These are phyloP conservation scores for Notechis scutatus DNA, from an alignment of 2,113 vertebrate genomes.

Conservation along the genomic window DNA sequence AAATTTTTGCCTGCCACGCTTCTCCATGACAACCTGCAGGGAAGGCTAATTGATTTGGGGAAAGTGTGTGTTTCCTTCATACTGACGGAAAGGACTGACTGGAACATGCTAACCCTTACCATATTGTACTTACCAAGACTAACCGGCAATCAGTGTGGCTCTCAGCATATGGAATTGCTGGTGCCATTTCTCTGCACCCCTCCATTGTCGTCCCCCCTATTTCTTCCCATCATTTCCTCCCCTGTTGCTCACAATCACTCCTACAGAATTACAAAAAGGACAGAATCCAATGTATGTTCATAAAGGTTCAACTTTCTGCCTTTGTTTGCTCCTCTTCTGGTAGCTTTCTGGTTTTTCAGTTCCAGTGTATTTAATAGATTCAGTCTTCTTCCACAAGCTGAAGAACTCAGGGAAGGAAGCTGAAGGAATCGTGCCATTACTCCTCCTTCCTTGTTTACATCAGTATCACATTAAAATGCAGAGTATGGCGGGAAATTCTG, in stretches of 20 bases:
- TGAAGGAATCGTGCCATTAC: neutral
- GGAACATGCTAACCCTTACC: neutral
- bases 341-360: neutral
- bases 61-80: conserved; percentile 24
- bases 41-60: conserved; percentile 21
- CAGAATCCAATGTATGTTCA: neutral
- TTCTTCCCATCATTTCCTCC: neutral
- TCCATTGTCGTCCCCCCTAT: neutral
- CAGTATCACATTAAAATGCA: neutral
- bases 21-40: conserved; percentile 29
- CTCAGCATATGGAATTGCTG: neutral
- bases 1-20: conserved; percentile 14
- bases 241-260: neutral
- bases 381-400: neutral
- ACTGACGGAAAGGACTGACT: conserved; percentile 18
- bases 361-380: neutral
- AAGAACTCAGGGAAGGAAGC: neutral
- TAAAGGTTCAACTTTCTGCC: neutral
- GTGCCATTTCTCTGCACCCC: neutral
- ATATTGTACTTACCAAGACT: neutral
- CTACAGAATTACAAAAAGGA: neutral
- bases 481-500: no score
- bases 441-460: neutral
- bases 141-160: neutral
- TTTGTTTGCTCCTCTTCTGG: no score